Base-by-base conservation (phyloP, 2,113 vertebrate species). In the Pipa parva region DNA sequence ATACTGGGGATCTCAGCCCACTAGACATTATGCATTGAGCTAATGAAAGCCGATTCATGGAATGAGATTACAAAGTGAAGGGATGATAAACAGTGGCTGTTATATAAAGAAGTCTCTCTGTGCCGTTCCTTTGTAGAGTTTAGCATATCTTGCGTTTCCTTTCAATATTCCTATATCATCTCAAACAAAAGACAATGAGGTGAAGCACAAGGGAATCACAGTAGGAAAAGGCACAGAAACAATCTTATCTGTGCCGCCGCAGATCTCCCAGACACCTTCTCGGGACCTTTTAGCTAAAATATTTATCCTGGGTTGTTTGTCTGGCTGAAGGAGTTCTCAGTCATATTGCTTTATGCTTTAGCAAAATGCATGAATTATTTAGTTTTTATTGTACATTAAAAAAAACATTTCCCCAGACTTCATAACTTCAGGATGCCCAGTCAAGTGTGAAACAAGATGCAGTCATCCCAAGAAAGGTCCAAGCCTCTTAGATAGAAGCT, bases 401-500 rank as follows among this genome's bases (percentile, higher is more conserved):
- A 39, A n/a, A 26, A 66, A 54, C 27, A 31, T 65, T 46, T 66
- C 52, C 63, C 63, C 37, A 18, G 63, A 58, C 63, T 29, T 27
- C 50, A 11, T 57, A n/a, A n/a, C n/a, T 39, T 39, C 37, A 39
- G 17, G 37, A 39, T 15, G 17, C 37, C 37, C 37, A 39, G 10
- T 13, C 59, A 27, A 2, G 54, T 63, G 59, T 68, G 50, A 58
- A 56, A 70, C 0, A 42, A 51, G 71, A 56, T 68, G 26, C 66
- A 8, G n/a, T n/a, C n/a, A n/a, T n/a, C n/a, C n/a, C n/a, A n/a
- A n/a, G n/a, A n/a, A n/a, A n/a, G n/a, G n/a, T n/a, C n/a, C n/a
- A n/a, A n/a, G n/a, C n/a, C n/a, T n/a, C n/a, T n/a, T n/a, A n/a
- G n/a, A n/a, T n/a, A n/a, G n/a, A n/a, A n/a, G n/a, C n/a, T n/a